A percentile compares a stretch with the other conserved stretches of the same genome.
These are phyloP conservation scores for Catocala sponsa DNA, from an alignment of 2,888 invertebrate genomes.

Conservation along the genomic window DNA sequence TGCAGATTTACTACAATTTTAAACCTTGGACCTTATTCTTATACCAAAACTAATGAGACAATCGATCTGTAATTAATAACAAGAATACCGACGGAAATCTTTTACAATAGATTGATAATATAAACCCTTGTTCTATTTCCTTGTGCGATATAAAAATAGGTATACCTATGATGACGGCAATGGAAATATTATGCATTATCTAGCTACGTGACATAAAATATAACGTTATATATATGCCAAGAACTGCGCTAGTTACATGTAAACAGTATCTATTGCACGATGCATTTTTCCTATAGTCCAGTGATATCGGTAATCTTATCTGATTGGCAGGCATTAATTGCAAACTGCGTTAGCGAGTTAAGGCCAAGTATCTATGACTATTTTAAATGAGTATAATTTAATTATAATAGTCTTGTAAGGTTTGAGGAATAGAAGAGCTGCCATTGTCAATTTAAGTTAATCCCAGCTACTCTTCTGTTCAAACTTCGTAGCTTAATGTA, in stretches of 20 bases:
- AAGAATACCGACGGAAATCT: no score
- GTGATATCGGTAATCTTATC: slow-evolving; percentile 43
- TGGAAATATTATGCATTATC: slow-evolving; percentile 40
- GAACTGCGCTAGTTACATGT: slow-evolving; percentile 17
- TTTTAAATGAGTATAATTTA: slow-evolving; percentile 1
- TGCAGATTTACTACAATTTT: no score
- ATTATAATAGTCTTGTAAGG: no score
- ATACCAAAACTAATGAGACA: no score
- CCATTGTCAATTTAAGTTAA: no score
- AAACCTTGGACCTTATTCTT: no score
- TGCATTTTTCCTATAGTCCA: slow-evolving; percentile 37
- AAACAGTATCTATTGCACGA: slow-evolving; percentile 26
- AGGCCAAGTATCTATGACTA: slow-evolving; percentile 29
- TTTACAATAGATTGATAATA: not conserved
- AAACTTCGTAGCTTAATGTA: slow-evolving; percentile 12
- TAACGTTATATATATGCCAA: slow-evolving; percentile 13
- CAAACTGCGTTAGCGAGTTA: slow-evolving; percentile 39
- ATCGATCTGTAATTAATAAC: no score
- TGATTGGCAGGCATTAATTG: slow-evolving; percentile 38
- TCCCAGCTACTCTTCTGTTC: not conserved
- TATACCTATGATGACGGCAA: slow-evolving; percentile 28
- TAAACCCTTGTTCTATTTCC: not conserved
- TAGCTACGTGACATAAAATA: slow-evolving; percentile 13
- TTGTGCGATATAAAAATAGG: not conserved
- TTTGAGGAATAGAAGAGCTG: no score